Base-by-base conservation (phyloP, 2,797 vertebrate genomes). In the Myotis vivesi region DNA sequence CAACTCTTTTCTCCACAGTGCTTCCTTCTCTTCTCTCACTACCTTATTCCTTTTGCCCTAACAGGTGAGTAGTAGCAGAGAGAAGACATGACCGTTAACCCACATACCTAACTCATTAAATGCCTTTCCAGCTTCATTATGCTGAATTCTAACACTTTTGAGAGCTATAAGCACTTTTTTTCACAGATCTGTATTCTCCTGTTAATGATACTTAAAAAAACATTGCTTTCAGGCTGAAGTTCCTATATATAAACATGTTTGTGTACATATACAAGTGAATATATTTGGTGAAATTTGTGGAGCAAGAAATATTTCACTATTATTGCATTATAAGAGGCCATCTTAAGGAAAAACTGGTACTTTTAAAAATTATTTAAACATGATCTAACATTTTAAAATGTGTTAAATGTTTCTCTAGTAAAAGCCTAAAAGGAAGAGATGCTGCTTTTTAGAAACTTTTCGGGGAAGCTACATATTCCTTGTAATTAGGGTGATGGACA, bases 301-400 rank as follows among this genome's bases (percentile, higher is more conserved):
- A 89, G 59, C 36, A 88, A 28, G 11, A 93, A 53, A 17, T 79
- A 87, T 62, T 75, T 87, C 38, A 80, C 36, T 62, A 68, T 5
- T 41, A 91, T 57, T 88, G 1, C 64, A 55, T 82, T 44, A 64
- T 46, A 22, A 83, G 86, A 77, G 8, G 38, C 2, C 76, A 80
- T 55, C 25, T 77, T 69, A 64, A 59, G 16, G 46, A 41, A 69
- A 93, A 71, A 13, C 8, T 76, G 3, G 11, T 68, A 66, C 25
- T 80, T 51, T 82, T 16, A 23, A 96, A 86, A 59, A 12, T 68
- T 90, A 46, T 71, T 77, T 95, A 79, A 55, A 76, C 4, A 62
- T 64, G 6, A 7, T 22, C 10, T 82, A 79, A 44, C 3, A 28
- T 59, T 85, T 87, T 46, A 83, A 94, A 84, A 72, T 84, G 4